Percentiles rank a stretch among this genome's conserved stretches.
phyloP scores from a whole-genome alignment of 2,888 invertebrate species.

The Hirudinaria manillensis region DNA sequence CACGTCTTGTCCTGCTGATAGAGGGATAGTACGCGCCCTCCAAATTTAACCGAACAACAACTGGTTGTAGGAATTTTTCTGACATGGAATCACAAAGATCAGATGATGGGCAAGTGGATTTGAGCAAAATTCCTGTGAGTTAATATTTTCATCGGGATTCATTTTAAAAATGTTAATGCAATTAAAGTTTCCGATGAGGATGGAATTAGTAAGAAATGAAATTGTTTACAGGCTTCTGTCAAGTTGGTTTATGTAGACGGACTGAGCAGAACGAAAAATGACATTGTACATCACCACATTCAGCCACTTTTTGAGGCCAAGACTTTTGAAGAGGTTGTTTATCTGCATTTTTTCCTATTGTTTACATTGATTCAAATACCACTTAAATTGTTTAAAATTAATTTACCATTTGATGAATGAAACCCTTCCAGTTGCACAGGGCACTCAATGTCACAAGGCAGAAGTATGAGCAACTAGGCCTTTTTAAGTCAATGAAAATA shows the following conservation, averaged over 20 bases:
- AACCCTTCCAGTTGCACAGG: constrained; percentile 52
- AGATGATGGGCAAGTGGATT: background rate
- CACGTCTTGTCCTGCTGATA: background rate
- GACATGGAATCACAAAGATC: background rate
- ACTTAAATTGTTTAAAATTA: background rate
- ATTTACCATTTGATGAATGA: background rate
- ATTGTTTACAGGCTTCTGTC: constrained; percentile 65
- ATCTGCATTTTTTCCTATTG: constrained; percentile 6
- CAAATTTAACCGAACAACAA: too few species aligned
- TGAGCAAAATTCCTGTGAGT: background rate
- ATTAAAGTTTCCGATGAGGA: background rate
- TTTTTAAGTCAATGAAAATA: constrained; percentile 79
- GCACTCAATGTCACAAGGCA: constrained; percentile 63
- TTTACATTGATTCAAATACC: background rate
- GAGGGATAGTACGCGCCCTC: background rate
- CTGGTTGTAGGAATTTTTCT: too few species aligned
- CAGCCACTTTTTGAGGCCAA: constrained; percentile 74
- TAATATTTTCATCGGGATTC: background rate
- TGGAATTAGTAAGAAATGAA: background rate
- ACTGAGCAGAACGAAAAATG: constrained; percentile 77
- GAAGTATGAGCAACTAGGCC: constrained; percentile 75
- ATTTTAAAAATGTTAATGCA: background rate
- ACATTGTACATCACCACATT: constrained; percentile 73
- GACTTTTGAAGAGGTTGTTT: constrained; percentile 77
- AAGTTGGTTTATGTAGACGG: constrained; percentile 81